These are phyloP conservation scores for Drosophila kurseongensis DNA, from an alignment of 1,140 invertebrate genomes.

Conservation along the genomic window DNA sequence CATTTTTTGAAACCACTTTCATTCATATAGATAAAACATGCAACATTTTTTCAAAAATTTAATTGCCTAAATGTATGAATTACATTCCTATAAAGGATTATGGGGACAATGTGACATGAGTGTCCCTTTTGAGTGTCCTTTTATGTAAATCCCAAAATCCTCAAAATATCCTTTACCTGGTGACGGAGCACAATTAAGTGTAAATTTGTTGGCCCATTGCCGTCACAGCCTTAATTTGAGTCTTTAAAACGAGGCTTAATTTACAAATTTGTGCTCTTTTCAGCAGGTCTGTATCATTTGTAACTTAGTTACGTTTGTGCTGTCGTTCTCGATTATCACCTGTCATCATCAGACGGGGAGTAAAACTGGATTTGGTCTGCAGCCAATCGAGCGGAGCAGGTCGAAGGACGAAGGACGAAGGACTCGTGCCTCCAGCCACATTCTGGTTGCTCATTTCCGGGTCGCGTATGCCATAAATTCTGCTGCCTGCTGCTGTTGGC, in stretches of 20 bases:
- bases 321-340: slow-evolving; percentile 67
- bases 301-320: slow-evolving; percentile 33
- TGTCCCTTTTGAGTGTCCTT: background rate
- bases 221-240: background rate
- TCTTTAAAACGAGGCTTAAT: slow-evolving; percentile 25
- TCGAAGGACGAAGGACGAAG: background rate
- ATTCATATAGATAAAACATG: too few species aligned
- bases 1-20: too few species aligned
- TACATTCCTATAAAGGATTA: background rate
- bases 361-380: slow-evolving; percentile 15
- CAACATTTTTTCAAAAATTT: too few species aligned
- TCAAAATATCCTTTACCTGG: background rate
- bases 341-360: slow-evolving; percentile 51
- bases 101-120: background rate
- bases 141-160: background rate
- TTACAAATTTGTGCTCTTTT: slow-evolving; percentile 4
- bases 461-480: slow-evolving; percentile 72
- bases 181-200: background rate
- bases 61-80: background rate
- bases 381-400: slow-evolving; percentile 35
- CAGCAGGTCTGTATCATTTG: slow-evolving; percentile 7
- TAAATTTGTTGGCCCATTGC: background rate
- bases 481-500: slow-evolving; percentile 59
- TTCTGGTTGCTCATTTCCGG: slow-evolving; percentile 70
- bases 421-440: slow-evolving; percentile 14